These are phyloP conservation scores for Felis catus DNA, from an alignment of 2,113 vertebrate species.

Conservation along the genomic window F.catus_Fca126_mat1.0 CM031417.1:117798001-117798500, in stretches of 20 bases:
- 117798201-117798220: background rate
- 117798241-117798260: background rate
- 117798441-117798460: background rate
- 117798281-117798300: background rate
- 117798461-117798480: background rate
- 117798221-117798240: background rate
- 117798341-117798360: background rate
- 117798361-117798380: background rate
- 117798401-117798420: background rate
- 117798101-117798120: background rate
- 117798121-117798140: background rate
- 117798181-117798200: background rate
- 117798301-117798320: background rate
- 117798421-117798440: background rate
- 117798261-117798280: accelerated
- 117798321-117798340: background rate
- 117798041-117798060: background rate
- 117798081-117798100: background rate
- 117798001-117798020: background rate
- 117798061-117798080: background rate
- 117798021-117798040: no score
- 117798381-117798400: background rate
- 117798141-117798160: background rate
- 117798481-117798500: background rate
- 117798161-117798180: background rate